Evolutionary conservation across 2,797 vertebrate genomes (phyloP), one percentile per base, ranked within the genome.

Genomic region (Tachyglossus aculeatus): DNA sequence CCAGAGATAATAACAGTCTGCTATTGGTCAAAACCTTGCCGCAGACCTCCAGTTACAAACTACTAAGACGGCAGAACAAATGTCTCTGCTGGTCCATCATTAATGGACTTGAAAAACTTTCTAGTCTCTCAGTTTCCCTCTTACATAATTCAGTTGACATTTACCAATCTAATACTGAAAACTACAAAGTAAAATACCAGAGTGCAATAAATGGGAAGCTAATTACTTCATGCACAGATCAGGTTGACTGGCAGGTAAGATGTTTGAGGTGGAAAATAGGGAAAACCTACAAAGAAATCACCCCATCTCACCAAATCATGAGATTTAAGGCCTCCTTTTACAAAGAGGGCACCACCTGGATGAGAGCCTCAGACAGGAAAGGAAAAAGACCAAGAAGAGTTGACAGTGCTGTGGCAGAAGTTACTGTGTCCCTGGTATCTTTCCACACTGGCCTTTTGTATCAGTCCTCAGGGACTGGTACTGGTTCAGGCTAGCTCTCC

Each of bases 51-150:
- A 48, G 55, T 59, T 44, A 29, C 22, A 59, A 40, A 41, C 21
- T 61, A 48, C 19, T n/a, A 70, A 62, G 36, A 51, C 61, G 53
- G 65, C 25, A 59, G 27, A 72, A 16, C 18, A 38, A 18, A 15
- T 19, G 24, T n/a, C 36, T 58, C 53, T 50, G 45, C 29, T 15
- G 34, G 44, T 37, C 41, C 41, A 40, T 31, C 21, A 6, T 22
- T 36, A 48, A 43, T 12, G 57, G n/a, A 57, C 39, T 15, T 40
- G 8, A 32, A 31, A 29, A 27, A n/a, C 6, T 48, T 44, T 22
- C 5, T 29, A 32, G 37, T 43, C 5, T 9, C 19, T 3, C 25
- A 29, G 19, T 22, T n/a, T 41, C 27, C 6, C 38, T 9, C 27
- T 41, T 29, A 40, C n/a, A n/a, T n/a, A n/a, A n/a, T n/a, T n/a